These are phyloP conservation scores for Brachionus sp. DNA, from an alignment of 1,140 invertebrate species.

Conservation along the genomic window DNA sequence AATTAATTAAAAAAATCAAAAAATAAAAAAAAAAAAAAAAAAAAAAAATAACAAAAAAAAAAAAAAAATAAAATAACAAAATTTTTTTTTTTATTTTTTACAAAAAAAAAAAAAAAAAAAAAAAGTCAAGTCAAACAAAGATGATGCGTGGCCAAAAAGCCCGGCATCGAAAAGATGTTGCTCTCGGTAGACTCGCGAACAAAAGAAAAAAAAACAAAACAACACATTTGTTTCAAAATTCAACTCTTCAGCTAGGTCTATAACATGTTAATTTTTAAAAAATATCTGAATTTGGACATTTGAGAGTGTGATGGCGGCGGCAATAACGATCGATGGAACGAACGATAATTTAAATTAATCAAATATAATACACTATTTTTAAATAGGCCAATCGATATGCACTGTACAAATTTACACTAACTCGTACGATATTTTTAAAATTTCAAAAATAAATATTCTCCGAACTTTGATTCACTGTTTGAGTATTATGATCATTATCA, in stretches of 20 bases:
- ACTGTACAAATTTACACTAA: background rate
- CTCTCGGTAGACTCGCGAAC: no score
- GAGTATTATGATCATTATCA: slow-evolving; percentile 27
- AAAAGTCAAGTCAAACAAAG: no score
- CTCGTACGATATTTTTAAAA: background rate
- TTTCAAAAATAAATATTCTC: background rate
- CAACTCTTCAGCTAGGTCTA: background rate
- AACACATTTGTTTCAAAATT: background rate
- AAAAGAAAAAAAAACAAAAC: background rate
- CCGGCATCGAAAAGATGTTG: no score
- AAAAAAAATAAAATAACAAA: no score
- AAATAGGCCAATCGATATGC: background rate
- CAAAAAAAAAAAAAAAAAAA: no score
- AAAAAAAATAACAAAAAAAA: no score
- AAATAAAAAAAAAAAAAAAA: no score
- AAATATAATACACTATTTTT: background rate
- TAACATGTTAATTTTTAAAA: background rate
- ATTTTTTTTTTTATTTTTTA: no score
- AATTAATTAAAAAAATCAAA: no score
- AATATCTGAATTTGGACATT: background rate
- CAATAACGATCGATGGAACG: background rate
- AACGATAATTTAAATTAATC: background rate
- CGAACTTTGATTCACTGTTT: slow-evolving; percentile 21
- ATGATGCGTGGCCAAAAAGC: no score
- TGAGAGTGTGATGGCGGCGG: background rate